These are phyloP conservation scores for Sitobion miscanthi DNA, from an alignment of 1,140 invertebrate species.

Conservation along the genomic window DNA sequence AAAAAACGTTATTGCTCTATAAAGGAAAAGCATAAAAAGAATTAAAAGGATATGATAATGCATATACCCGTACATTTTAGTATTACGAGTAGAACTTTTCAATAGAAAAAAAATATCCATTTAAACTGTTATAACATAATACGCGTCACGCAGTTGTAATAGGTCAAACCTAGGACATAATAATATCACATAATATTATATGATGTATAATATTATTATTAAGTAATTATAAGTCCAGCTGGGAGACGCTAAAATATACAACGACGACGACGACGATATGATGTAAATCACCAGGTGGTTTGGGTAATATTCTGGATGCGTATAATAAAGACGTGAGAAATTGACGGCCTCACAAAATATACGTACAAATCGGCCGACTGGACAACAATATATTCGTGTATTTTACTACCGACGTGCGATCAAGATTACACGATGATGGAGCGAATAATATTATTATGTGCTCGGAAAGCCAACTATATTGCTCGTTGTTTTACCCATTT, in stretches of 20 bases:
- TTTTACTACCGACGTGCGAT: constrained; percentile 27
- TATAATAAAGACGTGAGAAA: constrained; percentile 33
- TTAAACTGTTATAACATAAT: too few relatives aligned
- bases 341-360: not conserved
- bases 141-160: too few relatives aligned
- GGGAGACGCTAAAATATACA: constrained; percentile 1
- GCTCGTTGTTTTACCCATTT: not conserved
- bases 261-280: not conserved
- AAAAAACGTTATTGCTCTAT: not conserved
- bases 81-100: too few relatives aligned
- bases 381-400: constrained; percentile 3
- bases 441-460: not conserved
- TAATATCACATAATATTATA: too few relatives aligned
- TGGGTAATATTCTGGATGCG: not conserved
- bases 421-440: constrained; percentile 3
- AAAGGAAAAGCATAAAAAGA: not conserved
- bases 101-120: too few relatives aligned
- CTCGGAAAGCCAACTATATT: not conserved
- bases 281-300: constrained; percentile 26
- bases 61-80: too few relatives aligned
- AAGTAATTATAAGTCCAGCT: not conserved
- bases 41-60: not conserved
- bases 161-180: too few relatives aligned
- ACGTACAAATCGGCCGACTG: constrained; percentile 3
- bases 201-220: not conserved